A percentile compares a stretch with the other conserved stretches of the same genome.
Evolutionary conservation across 1,140 invertebrate genomes (phyloP).

Genomic region (Argopecten irradians): DNA sequence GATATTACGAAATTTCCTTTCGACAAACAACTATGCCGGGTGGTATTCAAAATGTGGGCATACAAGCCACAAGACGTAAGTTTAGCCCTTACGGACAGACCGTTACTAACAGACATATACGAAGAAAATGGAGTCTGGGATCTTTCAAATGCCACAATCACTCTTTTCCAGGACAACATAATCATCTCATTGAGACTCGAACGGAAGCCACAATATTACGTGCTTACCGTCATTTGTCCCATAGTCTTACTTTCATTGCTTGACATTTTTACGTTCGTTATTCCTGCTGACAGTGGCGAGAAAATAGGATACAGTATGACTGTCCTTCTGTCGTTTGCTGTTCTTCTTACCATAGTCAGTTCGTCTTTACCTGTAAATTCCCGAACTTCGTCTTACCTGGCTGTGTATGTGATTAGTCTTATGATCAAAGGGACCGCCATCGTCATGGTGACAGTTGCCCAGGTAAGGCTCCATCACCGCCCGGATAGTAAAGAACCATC

Average conservation of each 20-base stretch:
- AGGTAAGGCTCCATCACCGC: not conserved
- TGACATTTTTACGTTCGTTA: slow-evolving; percentile 47
- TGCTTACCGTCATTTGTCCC: slow-evolving; percentile 50
- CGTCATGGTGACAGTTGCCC: not conserved
- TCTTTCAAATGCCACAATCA: not conserved
- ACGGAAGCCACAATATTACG: slow-evolving; percentile 33
- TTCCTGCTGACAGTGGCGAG: slow-evolving; percentile 53
- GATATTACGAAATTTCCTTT: slow-evolving; percentile 50
- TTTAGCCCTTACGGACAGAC: not conserved
- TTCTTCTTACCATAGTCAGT: slow-evolving; percentile 46
- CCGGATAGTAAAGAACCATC: not conserved
- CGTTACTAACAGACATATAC: not conserved
- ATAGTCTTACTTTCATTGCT: slow-evolving; percentile 48
- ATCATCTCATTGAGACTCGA: slow-evolving; percentile 32
- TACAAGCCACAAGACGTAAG: not conserved
- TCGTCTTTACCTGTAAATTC: not conserved
- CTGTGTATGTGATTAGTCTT: not conserved
- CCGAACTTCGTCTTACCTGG: not conserved
- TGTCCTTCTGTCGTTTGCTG: slow-evolving; percentile 48
- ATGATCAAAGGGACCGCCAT: not conserved
- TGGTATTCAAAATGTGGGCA: slow-evolving; percentile 47
- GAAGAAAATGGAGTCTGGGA: slow-evolving; percentile 41
- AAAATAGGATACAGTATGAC: slow-evolving; percentile 52
- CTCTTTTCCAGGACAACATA: not conserved
- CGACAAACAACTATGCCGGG: slow-evolving; percentile 48